These are phyloP conservation scores for Aphaenogaster rudis DNA, from an alignment of 1,140 invertebrate genomes.

Conservation along the genomic window DNA sequence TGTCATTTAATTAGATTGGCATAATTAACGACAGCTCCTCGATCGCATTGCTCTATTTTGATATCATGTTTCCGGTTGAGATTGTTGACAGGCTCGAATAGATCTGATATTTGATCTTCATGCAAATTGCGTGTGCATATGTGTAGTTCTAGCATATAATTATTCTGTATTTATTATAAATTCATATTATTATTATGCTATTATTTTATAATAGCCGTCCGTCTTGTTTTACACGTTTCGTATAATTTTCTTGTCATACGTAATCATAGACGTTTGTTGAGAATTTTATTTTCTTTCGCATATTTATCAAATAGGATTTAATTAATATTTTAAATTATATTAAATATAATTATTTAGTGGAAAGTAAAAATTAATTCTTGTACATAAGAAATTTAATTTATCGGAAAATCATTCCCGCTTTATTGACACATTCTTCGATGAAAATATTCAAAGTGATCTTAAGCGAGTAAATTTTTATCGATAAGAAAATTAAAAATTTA, in stretches of 20 bases:
- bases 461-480: background rate
- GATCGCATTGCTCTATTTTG: conserved; percentile 32
- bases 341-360: background rate
- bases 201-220: background rate
- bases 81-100: conserved; percentile 11
- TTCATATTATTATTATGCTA: background rate
- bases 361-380: background rate
- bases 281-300: background rate
- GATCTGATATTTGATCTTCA: background rate
- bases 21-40: conserved; percentile 21
- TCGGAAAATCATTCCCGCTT: background rate
- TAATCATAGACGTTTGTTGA: background rate
- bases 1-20: background rate
- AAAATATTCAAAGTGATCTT: background rate
- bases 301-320: background rate
- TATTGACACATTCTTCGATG: background rate
- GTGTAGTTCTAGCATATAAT: background rate
- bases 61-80: background rate
- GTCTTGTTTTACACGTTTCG: background rate
- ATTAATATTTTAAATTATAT: conserved; percentile 9
- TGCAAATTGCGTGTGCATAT: background rate
- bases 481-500: conserved; percentile 7
- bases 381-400: background rate
- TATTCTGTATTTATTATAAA: conserved; percentile 1
- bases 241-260: background rate